Percentiles rank a stretch among this genome's conserved stretches.
These are phyloP conservation scores for Drosophila gaucha DNA, from an alignment of 2,888 invertebrate species.

Conservation along the genomic window DNA sequence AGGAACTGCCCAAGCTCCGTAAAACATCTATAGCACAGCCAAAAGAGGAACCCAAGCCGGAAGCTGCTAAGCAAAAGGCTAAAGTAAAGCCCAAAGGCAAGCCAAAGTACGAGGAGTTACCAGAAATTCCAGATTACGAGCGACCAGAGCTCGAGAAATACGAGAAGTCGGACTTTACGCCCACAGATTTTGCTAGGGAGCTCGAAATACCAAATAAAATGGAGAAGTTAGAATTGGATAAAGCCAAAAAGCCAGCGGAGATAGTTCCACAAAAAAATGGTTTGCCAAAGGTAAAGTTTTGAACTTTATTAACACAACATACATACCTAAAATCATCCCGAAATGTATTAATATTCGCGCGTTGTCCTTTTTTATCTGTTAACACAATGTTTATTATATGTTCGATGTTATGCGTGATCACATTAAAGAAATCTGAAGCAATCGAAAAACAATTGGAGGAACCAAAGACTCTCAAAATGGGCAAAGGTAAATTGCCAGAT, in stretches of 20 bases:
- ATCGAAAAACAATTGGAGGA: slow-evolving; percentile 61
- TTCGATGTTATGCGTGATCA: slow-evolving; percentile 1
- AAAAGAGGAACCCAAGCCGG: slow-evolving; percentile 82
- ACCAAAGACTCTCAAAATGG: slow-evolving; percentile 77
- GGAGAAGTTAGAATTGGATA: slow-evolving; percentile 78
- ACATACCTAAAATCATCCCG: not conserved
- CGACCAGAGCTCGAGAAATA: slow-evolving; percentile 90
- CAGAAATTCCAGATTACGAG: slow-evolving; percentile 90
- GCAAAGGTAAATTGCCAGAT: slow-evolving; percentile 83
- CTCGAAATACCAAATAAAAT: slow-evolving; percentile 82
- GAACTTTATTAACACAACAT: not conserved
- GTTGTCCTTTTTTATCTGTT: not conserved
- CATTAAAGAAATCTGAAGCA: slow-evolving; percentile 74
- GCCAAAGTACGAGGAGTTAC: slow-evolving; percentile 87
- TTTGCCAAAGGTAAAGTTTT: slow-evolving; percentile 78
- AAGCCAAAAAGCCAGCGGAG: slow-evolving; percentile 69
- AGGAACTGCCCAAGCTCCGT: slow-evolving; percentile 83
- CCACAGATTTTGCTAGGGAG: slow-evolving; percentile 83
- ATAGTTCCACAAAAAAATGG: slow-evolving; percentile 77
- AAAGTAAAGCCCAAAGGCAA: slow-evolving; percentile 78
- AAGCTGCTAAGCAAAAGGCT: slow-evolving; percentile 74
- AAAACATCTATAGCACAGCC: slow-evolving; percentile 77
- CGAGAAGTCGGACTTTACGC: slow-evolving; percentile 86
- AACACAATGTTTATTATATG: not conserved
- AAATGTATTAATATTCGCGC: not conserved